Conservation (phyloP, 1,140 invertebrate genomes). For the Nixonia krombeini region DNA sequence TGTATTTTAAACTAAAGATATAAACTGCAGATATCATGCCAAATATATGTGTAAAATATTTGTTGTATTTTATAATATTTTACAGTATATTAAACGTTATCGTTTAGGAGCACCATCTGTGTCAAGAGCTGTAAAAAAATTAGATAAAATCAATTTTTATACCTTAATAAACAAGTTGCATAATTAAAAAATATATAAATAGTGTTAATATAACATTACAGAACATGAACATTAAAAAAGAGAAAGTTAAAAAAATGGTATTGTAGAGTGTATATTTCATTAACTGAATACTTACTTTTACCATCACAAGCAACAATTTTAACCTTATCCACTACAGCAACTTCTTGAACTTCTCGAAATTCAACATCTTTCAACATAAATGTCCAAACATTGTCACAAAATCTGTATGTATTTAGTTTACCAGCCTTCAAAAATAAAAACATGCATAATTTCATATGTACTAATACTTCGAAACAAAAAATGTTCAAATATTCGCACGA, state of each 20-base stretch:
- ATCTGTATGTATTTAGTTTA: conserved; percentile 98
- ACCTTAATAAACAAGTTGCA: not conserved
- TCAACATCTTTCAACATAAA: conserved; percentile 99
- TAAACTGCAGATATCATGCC: no score
- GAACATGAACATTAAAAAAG: no score
- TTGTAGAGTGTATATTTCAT: no score
- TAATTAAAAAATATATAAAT: not conserved
- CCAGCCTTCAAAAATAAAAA: conserved; percentile 77
- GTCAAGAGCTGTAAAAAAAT: conserved; percentile 61
- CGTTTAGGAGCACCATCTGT: conserved; percentile 61
- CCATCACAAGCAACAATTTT: conserved; percentile 99
- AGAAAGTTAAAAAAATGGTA: no score
- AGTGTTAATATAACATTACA: not conserved
- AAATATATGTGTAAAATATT: not conserved
- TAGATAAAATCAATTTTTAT: conserved; percentile 7
- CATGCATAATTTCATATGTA: no score
- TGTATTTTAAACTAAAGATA: no score
- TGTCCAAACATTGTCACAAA: conserved; percentile 99
- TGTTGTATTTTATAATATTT: not conserved
- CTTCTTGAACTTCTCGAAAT: conserved; percentile 95
- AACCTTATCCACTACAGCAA: conserved; percentile 96
- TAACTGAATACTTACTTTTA: conserved; percentile 85
- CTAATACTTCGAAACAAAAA: no score
- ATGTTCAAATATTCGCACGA: not conserved
- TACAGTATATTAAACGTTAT: conserved; percentile 44